Percentiles rank a stretch among this genome's conserved stretches.
Evolutionary conservation across 2,797 vertebrate genomes (phyloP).

Genomic region (Aphelocoma californica): DNA sequence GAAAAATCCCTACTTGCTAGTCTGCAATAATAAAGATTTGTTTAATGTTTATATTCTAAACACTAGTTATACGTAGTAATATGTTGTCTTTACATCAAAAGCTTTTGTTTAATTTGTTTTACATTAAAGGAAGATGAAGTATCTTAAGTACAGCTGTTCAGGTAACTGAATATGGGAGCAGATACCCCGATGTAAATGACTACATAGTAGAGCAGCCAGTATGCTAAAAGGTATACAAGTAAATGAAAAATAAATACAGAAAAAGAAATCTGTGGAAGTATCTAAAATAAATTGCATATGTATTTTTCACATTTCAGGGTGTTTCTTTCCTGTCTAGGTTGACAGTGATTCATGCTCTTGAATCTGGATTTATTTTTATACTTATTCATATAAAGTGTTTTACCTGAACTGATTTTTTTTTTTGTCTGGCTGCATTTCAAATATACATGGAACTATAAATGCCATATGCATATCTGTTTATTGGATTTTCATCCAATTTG

Average conservation of each 20-base stretch:
- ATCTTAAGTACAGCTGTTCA: not conserved
- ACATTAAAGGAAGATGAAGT: not conserved
- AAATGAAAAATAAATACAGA: not conserved
- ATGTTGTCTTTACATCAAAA: not conserved
- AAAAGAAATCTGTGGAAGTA: not conserved
- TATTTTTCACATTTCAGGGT: not conserved
- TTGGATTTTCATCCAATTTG: not conserved
- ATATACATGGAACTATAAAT: not conserved
- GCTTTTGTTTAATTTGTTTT: not conserved
- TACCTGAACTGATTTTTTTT: not conserved
- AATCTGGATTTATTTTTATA: not conserved
- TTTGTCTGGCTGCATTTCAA: not conserved
- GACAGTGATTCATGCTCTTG: not conserved
- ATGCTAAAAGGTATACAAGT: not conserved
- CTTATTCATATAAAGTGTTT: not conserved
- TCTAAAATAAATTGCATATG: not conserved
- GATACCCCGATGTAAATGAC: not conserved
- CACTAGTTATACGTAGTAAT: not conserved
- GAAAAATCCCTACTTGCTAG: not conserved
- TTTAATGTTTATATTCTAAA: not conserved
- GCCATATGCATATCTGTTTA: not conserved
- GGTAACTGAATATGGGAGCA: not conserved
- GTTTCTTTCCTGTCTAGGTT: not conserved
- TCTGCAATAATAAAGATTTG: not conserved
- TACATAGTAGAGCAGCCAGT: not conserved